These are phyloP conservation scores for Cavia aperea DNA, from an alignment of 2,113 vertebrate genomes.

Conservation along the genomic window DNA sequence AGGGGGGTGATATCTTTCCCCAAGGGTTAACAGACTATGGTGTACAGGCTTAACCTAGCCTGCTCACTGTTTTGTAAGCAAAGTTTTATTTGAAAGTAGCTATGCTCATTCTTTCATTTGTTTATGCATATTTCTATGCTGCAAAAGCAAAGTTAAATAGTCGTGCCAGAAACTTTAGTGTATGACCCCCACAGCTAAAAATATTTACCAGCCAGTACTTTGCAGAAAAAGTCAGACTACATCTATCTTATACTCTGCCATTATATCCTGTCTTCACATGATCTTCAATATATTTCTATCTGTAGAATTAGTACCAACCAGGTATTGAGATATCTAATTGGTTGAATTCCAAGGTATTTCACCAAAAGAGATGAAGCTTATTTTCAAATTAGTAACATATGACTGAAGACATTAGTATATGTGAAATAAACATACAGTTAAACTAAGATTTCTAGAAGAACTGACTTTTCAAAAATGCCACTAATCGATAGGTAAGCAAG, in stretches of 20 bases:
- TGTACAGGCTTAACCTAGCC: neutral
- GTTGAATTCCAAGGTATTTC: slow-evolving; percentile 33
- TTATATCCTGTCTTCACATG: neutral
- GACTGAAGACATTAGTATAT: neutral
- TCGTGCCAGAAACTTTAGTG: neutral
- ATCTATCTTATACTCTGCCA: neutral
- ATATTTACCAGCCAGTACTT: neutral
- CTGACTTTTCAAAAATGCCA: neutral
- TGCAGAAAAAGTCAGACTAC: neutral
- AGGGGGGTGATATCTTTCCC: neutral
- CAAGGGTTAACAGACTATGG: neutral
- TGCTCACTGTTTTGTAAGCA: neutral
- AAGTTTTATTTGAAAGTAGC: slow-evolving; percentile 23
- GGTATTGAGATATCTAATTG: neutral
- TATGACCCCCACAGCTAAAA: neutral
- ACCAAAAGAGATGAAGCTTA: neutral
- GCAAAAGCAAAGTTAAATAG: neutral
- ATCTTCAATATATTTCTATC: neutral
- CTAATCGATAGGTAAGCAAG: neutral
- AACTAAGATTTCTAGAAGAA: slow-evolving; percentile 15
- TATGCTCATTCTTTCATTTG: neutral
- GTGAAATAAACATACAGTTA: neutral
- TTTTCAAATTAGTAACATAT: slow-evolving; percentile 23
- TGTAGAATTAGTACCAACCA: neutral
- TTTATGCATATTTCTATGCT: neutral